Evolutionary conservation across 92 coral and sea anemone species (phyloP), one percentile per base, ranked within the genome.

Genomic region (Micromussa lordhowensis): DNA sequence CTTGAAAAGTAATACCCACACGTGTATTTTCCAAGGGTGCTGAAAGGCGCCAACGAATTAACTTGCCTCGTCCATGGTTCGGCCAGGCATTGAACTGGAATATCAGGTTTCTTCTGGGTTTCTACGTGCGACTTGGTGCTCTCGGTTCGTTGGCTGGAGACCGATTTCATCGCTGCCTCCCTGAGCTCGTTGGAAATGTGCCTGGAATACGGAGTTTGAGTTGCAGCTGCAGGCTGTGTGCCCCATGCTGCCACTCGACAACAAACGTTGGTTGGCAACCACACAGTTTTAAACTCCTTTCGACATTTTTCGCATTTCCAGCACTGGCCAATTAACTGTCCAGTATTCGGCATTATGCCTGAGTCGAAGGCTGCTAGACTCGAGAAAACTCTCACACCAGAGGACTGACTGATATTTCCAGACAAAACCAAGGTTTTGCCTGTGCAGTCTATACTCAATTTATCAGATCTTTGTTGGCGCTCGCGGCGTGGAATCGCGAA

Each of bases 1-100:
- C 96, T 81, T 31, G 99, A 96, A 85, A 96, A 96, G 92, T 95
- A 98, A 79, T 91, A 96, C 0, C 99, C 99, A 32, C 98, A 98
- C 3, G 99, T 98, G 30, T 94, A 90, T 85, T 98, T 98, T 3
- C 98, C 98, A 36, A 94, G 96, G 51, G 98, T 94, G 3, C 98
- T 93, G 86, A 98, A 98, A 31, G 99, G 99, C 24, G 99, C 98
- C 61, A 98, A 77, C 58, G 96, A 91, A 80, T 98, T 98, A 12
- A 96, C 93, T 18, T 95, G 94, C 34, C 93, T 73, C 86, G 77
- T 87, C 75, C 95, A 88, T 19, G 92, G 94, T 31, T 91, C 96
- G 48, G 94, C 86, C 55, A 83, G 85, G 15, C 83, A 71, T 32
- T 91, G 94, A 64, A 90, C 55, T 77, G 77, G 90, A 59, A 88